Evolutionary conservation across 2,888 invertebrate species (phyloP), one percentile per base, ranked within the genome.

Genomic region (Vandiemenella viatica): DNA sequence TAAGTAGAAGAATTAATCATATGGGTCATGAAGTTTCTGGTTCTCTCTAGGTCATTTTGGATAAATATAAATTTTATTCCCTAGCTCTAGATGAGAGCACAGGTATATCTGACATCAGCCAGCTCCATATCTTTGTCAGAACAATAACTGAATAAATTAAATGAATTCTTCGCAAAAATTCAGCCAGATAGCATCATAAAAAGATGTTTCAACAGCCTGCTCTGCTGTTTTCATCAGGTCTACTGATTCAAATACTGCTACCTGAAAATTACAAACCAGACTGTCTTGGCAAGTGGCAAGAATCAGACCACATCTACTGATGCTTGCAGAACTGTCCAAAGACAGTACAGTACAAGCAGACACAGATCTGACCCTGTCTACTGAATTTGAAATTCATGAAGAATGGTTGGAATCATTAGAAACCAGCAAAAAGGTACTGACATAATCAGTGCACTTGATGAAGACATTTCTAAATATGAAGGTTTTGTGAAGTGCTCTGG

Each of bases 1-100:
- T 45, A 45, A 32, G 45, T 32, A 32, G 32, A 45, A 45, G 37
- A 45, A n/a, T 45, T 32, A 45, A 32, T 19, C 1, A 45, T 10
- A 3, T 45, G 37, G 26, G 37, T 4, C 17, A 19, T 37, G 37
- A 45, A 7, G 37, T 45, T 37, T 16, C 45, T 10, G 5, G 18
- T 1, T 15, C 32, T 37, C 32, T 37, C 32, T 6, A 45, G n/a
- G 17, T 13, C 1, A 15, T 40, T 40, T 40, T 40, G 16, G 5
- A 40, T 5, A 16, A 16, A n/a, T 1, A 6, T 40, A 16, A 5
- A 40, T 40, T 1, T 40, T 40, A 1, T 7, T 16, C 40, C 10
- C 40, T 40, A 16, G 3, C 1, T 40, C 17, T 15, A 40, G 17
- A 8, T 13, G 16, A 32, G 1, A 32, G 7, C 7, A 32, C 32